Percentiles rank a stretch among this genome's conserved stretches.
Conservation (phyloP, 2,113 vertebrate species). For the cat (Felis catus) region DNA sequence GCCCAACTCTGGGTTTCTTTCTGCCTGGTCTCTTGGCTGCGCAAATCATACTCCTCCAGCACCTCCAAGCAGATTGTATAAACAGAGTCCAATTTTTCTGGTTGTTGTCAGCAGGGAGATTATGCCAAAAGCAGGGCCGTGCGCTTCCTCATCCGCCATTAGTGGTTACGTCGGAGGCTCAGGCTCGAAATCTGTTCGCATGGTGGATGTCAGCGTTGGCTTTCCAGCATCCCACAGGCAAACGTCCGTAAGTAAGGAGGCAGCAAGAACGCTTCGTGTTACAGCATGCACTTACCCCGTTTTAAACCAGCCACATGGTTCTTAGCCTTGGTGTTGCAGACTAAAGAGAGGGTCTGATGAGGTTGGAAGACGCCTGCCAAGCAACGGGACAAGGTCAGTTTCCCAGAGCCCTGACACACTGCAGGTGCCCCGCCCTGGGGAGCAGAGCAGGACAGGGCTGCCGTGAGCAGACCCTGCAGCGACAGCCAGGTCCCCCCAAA, state of each 20-base stretch:
- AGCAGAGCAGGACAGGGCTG: no score
- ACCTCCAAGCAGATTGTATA: background rate
- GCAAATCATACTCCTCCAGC: background rate
- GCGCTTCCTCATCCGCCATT: no score
- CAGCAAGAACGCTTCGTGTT: background rate
- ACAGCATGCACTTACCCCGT: fast-evolving
- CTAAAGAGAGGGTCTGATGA: background rate
- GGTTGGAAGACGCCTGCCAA: background rate
- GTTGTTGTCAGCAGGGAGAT: background rate
- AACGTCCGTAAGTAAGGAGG: no score
- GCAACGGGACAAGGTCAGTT: background rate
- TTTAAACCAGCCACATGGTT: background rate
- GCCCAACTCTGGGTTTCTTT: background rate
- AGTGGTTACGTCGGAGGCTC: background rate
- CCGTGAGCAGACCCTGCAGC: fast-evolving
- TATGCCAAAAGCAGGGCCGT: background rate
- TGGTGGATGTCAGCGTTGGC: background rate
- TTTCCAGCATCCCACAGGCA: no score
- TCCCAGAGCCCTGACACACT: fast-evolving
- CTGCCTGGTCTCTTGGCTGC: background rate
- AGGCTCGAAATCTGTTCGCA: background rate
- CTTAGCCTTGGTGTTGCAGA: background rate
- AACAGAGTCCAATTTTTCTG: no score
- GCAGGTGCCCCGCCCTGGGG: no score
- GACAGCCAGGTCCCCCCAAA: background rate